Evolutionary conservation across 2,797 vertebrate genomes (phyloP).

Genomic region (Poliocrania exsul): DNA sequence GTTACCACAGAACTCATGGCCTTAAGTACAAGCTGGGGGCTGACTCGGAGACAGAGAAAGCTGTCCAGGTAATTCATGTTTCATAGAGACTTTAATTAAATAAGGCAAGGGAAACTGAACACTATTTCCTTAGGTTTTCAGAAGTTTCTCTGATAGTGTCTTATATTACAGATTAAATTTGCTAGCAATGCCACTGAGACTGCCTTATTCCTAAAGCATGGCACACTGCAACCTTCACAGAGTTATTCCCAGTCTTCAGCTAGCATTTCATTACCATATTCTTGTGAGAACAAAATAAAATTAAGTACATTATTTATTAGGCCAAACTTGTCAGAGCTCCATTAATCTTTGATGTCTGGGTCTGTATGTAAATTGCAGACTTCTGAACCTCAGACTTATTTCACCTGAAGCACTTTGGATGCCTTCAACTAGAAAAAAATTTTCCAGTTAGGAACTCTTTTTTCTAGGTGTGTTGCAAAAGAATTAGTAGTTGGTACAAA

Average conservation of each 20-base stretch:
- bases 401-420: not conserved
- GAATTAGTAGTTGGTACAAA: not conserved
- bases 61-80: not conserved
- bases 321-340: not conserved
- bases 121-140: not conserved
- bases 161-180: not conserved
- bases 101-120: not conserved
- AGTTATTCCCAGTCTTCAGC: not conserved
- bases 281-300: conserved; percentile 29
- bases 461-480: not conserved
- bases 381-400: not conserved
- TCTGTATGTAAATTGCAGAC: not conserved
- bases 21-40: not conserved
- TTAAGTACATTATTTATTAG: conserved; percentile 27
- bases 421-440: not conserved
- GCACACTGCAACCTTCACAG: not conserved
- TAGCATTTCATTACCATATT: not conserved
- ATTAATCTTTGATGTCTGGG: not conserved
- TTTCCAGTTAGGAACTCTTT: not conserved
- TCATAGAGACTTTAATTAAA: not conserved
- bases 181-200: not conserved
- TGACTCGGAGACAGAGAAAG: not conserved
- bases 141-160: not conserved
- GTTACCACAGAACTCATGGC: not conserved
- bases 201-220: not conserved